Evolutionary conservation across 2,113 vertebrate species (phyloP).

Genomic region (Cynopterus brachyotis): DNA sequence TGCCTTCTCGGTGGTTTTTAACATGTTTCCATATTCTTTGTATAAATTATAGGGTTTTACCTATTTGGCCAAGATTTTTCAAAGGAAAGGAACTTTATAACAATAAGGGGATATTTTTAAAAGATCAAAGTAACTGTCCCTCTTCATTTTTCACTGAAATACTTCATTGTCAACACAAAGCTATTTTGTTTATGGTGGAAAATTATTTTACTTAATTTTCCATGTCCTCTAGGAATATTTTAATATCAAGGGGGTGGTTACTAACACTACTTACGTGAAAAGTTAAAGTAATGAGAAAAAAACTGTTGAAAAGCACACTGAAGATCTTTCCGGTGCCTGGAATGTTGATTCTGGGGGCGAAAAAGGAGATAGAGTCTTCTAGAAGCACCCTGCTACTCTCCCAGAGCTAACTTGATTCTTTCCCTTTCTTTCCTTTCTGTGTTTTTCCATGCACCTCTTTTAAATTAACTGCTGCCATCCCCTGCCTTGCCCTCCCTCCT

Average conservation of each 20-base stretch:
- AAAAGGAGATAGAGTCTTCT: neutral
- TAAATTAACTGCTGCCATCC: neutral
- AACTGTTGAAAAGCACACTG: too few species aligned
- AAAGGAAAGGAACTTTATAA: slow-evolving; percentile 22
- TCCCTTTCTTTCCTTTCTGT: neutral
- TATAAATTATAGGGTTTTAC: neutral
- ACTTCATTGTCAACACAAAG: neutral
- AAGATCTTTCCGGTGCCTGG: neutral
- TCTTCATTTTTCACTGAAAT: neutral
- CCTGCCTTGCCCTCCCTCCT: too few species aligned
- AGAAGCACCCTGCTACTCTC: fast-evolving
- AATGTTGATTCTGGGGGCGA: neutral
- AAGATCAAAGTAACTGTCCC: neutral
- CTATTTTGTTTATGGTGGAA: neutral
- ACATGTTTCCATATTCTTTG: neutral
- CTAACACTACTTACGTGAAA: neutral
- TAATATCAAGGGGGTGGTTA: neutral
- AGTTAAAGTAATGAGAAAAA: neutral
- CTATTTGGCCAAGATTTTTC: slow-evolving; percentile 33
- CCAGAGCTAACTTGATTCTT: fast-evolving
- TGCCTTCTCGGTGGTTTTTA: slow-evolving; percentile 32
- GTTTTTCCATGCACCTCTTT: neutral
- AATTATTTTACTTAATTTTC: neutral
- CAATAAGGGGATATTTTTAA: neutral
- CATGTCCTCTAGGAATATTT: neutral